Evolutionary conservation across 1,140 invertebrate genomes (phyloP).

Genomic region (Caenorhabditis latens): DNA sequence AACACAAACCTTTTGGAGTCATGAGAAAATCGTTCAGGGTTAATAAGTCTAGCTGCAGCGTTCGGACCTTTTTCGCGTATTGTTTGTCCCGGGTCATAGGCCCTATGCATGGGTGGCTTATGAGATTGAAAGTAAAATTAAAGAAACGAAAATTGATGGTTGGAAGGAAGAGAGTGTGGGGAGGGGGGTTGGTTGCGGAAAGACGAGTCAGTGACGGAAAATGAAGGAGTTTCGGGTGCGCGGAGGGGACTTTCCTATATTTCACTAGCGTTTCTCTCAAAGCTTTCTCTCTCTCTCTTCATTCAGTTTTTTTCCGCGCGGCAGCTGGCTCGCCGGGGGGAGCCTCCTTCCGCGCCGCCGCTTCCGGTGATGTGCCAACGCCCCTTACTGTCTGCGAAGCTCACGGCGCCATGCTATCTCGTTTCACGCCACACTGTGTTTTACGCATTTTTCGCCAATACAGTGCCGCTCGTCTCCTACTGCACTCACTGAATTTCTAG

Average conservation of each 20-base stretch:
- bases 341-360: constrained; percentile 8
- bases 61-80: constrained; percentile 50
- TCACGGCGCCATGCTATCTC: constrained; percentile 11
- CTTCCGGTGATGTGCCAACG: constrained; percentile 52
- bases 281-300: not conserved
- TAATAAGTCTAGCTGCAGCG: constrained; percentile 24
- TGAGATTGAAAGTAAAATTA: constrained; percentile 16
- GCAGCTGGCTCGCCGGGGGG: constrained; percentile 30
- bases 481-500: constrained; percentile 43
- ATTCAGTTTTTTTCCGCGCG: not conserved
- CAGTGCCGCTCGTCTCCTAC: constrained; percentile 24
- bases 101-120: constrained; percentile 40
- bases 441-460: constrained; percentile 35
- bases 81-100: constrained; percentile 49
- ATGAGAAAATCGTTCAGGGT: constrained; percentile 6
- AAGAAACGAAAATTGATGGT: constrained; percentile 14
- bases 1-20: constrained; percentile 38
- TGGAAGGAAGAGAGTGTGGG: not conserved
- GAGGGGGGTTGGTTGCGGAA: constrained; percentile 17
- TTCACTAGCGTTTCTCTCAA: not conserved
- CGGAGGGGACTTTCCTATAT: constrained; percentile 29
- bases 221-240: constrained; percentile 53
- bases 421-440: constrained; percentile 46
- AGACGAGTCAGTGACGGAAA: constrained; percentile 53
- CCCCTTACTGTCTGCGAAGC: not conserved